Evolutionary conservation across 2,113 vertebrate genomes (phyloP), one percentile per base, ranked within the genome.

Genomic region (Ciconia stormi): DNA sequence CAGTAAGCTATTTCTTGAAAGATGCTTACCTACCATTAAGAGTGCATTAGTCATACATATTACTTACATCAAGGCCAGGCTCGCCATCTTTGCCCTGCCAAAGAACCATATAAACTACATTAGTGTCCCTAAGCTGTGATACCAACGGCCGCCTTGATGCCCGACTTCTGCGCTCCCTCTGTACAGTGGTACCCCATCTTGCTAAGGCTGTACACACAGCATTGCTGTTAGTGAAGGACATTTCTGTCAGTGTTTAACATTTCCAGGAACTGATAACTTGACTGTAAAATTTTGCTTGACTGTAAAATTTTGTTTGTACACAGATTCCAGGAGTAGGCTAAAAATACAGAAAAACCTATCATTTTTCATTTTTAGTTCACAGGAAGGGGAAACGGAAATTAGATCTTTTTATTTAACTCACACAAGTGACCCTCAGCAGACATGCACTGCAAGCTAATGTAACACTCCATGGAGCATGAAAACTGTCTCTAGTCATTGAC

Each of bases 21-120:
- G 56, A 67, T 0, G 17, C 87, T 97, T 93, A 97, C 96, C 74
- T 34, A 97, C 95, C 70, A 84, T 42, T 14, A 78, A 36, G 82
- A 94, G 93, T 46, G 85, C 89, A 96, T 46, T 95, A 82, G 82
- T 83, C 85, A 87, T 72, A 95, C 8, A 62, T 46, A 73, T 89
- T 97, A 99, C 99, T 99, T 98, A 99, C 99, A 97, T 99, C 99
- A 95, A 99, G 97, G 97, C 99, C 99, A 97, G 99, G 99, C 92
- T 99, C 99, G 94, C 99, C 99, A 94, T 99, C 98, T 93, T 99
- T 98, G 93, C 99, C 99, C 99, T 99, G 98, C 84, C 97, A 98
- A 98, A 92, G 97, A 98, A 98, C 95, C 97, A 98, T 27, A 98
- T 69, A 89, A 95, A 88, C 94, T 97, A 66, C 44, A 69, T 98